These are phyloP conservation scores for Drosophila picticornis DNA, from an alignment of 2,888 invertebrate genomes.

Conservation along the genomic window DNA sequence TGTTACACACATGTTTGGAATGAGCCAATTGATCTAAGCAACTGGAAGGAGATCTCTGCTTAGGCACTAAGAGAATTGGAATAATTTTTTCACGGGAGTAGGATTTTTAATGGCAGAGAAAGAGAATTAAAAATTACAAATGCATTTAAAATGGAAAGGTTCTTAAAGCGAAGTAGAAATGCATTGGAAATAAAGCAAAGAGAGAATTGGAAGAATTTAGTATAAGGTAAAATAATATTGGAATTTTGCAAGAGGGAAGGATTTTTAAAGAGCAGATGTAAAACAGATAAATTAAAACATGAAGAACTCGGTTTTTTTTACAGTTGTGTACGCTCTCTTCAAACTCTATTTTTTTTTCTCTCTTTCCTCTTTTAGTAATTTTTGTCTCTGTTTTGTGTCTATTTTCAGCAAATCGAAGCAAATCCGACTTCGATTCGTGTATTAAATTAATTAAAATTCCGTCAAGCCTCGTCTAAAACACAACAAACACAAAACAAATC, in stretches of 20 bases:
- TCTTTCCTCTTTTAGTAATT: conserved; percentile 41
- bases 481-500: conserved; percentile 32
- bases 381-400: conserved; percentile 59
- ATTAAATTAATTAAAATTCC: conserved; percentile 77
- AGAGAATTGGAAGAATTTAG: too few species aligned
- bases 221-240: background rate
- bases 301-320: background rate
- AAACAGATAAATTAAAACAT: background rate
- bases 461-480: conserved; percentile 56
- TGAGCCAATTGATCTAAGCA: background rate
- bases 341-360: conserved; percentile 1
- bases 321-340: background rate
- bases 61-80: background rate
- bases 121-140: background rate
- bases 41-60: background rate
- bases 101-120: background rate
- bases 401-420: conserved; percentile 69
- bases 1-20: background rate
- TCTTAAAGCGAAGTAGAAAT: background rate
- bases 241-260: background rate
- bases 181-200: background rate
- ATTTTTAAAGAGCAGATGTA: background rate
- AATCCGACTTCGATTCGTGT: conserved; percentile 64
- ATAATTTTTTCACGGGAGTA: background rate
- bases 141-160: background rate